Base-by-base conservation (phyloP, 2,797 vertebrate species). In the Halcyon chelicuti region DNA sequence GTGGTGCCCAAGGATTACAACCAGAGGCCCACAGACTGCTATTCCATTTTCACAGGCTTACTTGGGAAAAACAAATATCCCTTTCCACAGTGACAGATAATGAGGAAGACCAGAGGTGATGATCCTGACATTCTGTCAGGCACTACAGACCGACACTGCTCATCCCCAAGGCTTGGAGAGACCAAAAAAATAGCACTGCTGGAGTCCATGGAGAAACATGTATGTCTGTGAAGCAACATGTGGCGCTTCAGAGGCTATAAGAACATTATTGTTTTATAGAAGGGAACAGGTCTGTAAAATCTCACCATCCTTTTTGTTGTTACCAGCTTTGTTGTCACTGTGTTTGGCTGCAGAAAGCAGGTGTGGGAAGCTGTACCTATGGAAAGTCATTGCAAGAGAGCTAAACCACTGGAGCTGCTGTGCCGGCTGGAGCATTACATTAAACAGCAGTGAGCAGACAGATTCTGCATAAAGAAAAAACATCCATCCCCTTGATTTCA, bases 261-360 rank as follows among this genome's bases (percentile, higher is more conserved):
- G 31, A 57, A 57, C 0, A 0, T 33, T 35, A 7, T 3, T 68
- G 23, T 4, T 37, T 65, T 42, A 9, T 2, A 35, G 44, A 0
- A 19, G 12, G 14, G 18, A 35, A 29, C 0, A 0, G 0, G 0
- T 8, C 57, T 51, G 15, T 51, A 49, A 68, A 61, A 86, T 35
- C 46, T 70, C 51, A 60, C 14, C 9, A 35, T 9, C 13, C 4
- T 46, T 61, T 28, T 5, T 65, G 47, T 16, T 44, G 10, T 16
- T 16, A 6, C 4, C 10, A 6, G 28, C 7, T 54, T 54, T 40
- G 5, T 5, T 18, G 9, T 28, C 33, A 3, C 10, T 1, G 1
- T 2, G 54, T 39, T 33, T 61, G 49, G 52, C 78, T 49, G 37
- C 49, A 76, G 58, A 66, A 81, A 20, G 14, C 42, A 35, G 23